These are phyloP conservation scores for Epizoanthus ramosus DNA, from an alignment of 92 coral and sea anemone genomes.

Conservation along the genomic window DNA sequence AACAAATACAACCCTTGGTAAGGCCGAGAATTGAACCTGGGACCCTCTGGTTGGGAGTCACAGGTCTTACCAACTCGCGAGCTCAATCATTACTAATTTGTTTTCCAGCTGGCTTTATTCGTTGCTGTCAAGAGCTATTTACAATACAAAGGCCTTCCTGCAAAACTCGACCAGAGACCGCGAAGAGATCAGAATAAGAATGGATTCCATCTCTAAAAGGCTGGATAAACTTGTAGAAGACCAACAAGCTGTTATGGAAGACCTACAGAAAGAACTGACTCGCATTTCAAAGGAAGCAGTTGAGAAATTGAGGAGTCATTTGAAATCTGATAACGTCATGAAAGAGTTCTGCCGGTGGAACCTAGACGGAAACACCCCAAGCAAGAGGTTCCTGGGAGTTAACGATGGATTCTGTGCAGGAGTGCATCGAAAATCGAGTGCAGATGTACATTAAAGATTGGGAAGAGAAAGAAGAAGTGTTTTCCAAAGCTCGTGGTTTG, in stretches of 20 bases:
- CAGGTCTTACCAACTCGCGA: no score
- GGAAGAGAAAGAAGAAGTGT: not conserved
- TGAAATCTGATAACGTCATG: not conserved
- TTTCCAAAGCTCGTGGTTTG: not conserved
- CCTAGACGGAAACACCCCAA: not conserved
- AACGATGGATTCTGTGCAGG: conserved; percentile 6
- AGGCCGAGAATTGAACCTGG: no score
- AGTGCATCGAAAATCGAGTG: conserved; percentile 17
- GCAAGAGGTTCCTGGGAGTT: not conserved
- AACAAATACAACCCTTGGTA: no score
- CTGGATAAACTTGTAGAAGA: not conserved
- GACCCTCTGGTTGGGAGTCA: no score
- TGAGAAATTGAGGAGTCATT: not conserved
- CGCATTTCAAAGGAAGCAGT: not conserved
- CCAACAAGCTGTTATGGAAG: not conserved
- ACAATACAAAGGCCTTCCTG: conserved; percentile 17
- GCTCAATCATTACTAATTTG: not conserved
- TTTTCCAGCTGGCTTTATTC: conserved; percentile 22
- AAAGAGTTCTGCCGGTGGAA: conserved; percentile 17
- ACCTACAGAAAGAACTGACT: not conserved
- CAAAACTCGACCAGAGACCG: conserved; percentile 10
- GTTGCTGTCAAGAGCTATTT: conserved; percentile 1
- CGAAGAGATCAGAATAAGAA: not conserved
- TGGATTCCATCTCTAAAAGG: not conserved
- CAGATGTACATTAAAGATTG: not conserved